Conservation (phyloP, 2,113 vertebrate species). For the Dasyurus viverrinus region DNA sequence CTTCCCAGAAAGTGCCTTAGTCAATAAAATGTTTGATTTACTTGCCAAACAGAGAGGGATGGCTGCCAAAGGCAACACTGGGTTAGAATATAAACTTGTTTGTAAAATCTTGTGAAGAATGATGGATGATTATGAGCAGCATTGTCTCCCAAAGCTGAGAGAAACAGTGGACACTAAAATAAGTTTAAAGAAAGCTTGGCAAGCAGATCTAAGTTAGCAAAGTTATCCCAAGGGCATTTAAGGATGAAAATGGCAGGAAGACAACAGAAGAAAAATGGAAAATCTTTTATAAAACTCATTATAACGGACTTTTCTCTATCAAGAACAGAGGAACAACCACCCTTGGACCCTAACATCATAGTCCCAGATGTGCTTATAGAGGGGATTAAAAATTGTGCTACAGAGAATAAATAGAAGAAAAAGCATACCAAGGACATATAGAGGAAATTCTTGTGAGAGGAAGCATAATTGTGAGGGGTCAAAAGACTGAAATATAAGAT, state of each 20-base stretch:
- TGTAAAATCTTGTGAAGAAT: constrained; percentile 2
- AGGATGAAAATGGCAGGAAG: not conserved
- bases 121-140: not conserved
- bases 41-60: not conserved
- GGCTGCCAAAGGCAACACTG: not conserved
- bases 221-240: not conserved
- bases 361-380: not conserved
- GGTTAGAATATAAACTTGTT: constrained; percentile 2
- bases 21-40: not conserved
- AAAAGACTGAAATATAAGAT: not conserved
- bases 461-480: not conserved
- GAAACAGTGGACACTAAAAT: not conserved
- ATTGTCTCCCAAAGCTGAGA: constrained; percentile 4
- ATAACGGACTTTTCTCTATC: not conserved
- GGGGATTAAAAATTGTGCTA: not conserved
- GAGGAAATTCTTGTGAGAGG: not conserved
- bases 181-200: constrained; percentile 1
- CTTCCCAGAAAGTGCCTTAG: not conserved
- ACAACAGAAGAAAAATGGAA: not conserved
- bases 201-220: not conserved
- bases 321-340: not conserved
- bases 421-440: not conserved
- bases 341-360: not conserved
- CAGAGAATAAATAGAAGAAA: not conserved
- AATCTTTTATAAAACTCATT: constrained; percentile 1